Conservation (phyloP, 2,797 vertebrate species). For the Eulemur coronatus region DNA sequence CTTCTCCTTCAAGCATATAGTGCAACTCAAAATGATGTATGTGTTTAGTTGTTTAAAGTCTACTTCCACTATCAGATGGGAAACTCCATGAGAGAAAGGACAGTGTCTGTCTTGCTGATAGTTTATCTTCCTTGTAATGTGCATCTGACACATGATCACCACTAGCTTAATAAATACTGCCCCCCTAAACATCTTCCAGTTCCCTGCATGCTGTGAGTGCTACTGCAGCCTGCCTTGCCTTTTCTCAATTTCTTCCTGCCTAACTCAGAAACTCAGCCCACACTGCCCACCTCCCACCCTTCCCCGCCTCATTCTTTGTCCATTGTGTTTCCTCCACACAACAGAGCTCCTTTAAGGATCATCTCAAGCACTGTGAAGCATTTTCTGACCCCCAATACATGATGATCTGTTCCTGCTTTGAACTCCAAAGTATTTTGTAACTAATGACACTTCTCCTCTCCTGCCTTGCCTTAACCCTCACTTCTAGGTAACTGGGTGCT, state of each 20-base stretch:
- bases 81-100: not conserved
- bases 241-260: not conserved
- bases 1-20: not conserved
- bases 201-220: not conserved
- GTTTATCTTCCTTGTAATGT: not conserved
- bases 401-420: not conserved
- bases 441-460: not conserved
- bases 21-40: not conserved
- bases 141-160: not conserved
- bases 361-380: not conserved
- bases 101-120: not conserved
- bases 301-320: not conserved
- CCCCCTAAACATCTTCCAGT: not conserved
- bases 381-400: not conserved
- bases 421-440: not conserved
- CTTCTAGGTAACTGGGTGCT: not conserved
- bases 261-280: not conserved
- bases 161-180: constrained; percentile 7
- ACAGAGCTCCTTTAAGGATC: not conserved
- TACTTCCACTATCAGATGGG: not conserved
- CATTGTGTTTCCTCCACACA: not conserved
- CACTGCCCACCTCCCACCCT: not conserved
- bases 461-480: not conserved
- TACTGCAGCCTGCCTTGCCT: not conserved
- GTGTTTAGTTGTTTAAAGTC: not conserved